A percentile compares a stretch with the other conserved stretches of the same genome.
phyloP scores from a whole-genome alignment of 2,888 invertebrate species.

The Erebia aethiops region DNA sequence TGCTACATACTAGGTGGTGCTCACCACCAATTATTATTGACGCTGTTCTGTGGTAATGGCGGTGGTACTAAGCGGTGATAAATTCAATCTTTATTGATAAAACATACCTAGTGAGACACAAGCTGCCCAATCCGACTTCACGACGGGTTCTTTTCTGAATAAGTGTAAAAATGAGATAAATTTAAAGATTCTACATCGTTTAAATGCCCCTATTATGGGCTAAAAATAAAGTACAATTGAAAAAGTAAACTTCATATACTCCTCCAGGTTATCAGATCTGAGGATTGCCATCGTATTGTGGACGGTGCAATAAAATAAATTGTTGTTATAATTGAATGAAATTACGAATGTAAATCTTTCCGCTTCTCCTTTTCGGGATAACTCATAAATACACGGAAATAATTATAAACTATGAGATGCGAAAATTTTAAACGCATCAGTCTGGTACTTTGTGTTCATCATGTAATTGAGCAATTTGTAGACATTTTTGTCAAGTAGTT shows the following conservation, averaged over 20 bases:
- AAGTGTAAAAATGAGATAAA: slow-evolving; percentile 28
- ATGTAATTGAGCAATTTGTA: slow-evolving; percentile 8
- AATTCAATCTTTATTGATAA: background rate
- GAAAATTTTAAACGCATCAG: slow-evolving; percentile 8
- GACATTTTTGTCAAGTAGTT: background rate
- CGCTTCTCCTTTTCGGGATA: slow-evolving; percentile 22
- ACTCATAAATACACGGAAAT: slow-evolving; percentile 19
- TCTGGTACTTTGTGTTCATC: background rate
- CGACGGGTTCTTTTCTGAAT: too few relatives aligned
- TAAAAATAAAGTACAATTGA: slow-evolving; percentile 21
- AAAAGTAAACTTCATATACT: slow-evolving; percentile 22
- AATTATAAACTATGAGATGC: slow-evolving; percentile 16
- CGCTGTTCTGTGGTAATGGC: too few relatives aligned
- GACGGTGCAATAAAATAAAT: slow-evolving; percentile 27
- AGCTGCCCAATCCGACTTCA: background rate
- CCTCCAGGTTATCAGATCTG: slow-evolving; percentile 11
- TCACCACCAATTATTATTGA: too few relatives aligned
- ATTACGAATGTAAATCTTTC: slow-evolving; percentile 23
- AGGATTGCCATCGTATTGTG: slow-evolving; percentile 1
- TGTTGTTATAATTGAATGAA: slow-evolving; percentile 26
- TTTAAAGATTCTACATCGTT: slow-evolving; percentile 31
- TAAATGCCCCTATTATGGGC: slow-evolving; percentile 5
- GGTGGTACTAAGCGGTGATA: too few relatives aligned
- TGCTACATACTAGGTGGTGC: too few relatives aligned
- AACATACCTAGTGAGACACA: background rate